Conservation (phyloP, 2,888 invertebrate genomes). For the Tiliacea aurago region DNA sequence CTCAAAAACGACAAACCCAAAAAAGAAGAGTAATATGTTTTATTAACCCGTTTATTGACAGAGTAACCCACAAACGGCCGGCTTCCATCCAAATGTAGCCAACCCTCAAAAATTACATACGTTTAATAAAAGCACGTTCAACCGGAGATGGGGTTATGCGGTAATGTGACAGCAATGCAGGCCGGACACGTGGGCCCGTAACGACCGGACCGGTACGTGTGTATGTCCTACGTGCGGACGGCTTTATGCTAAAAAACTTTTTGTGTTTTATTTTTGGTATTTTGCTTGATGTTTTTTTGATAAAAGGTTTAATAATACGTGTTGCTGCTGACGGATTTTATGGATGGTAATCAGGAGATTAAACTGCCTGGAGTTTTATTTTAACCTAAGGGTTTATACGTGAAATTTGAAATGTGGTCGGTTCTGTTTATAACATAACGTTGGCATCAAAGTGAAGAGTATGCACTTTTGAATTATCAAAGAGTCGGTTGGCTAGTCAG, state of each 20-base stretch:
- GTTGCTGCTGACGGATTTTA: slow-evolving; percentile 11
- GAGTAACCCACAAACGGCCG: slow-evolving; percentile 20
- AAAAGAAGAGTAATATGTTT: slow-evolving; percentile 25
- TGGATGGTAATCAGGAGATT: slow-evolving; percentile 3
- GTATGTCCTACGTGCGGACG: slow-evolving; percentile 56
- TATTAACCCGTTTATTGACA: slow-evolving; percentile 43
- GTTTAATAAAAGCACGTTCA: slow-evolving; percentile 63
- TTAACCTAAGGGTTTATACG: neutral
- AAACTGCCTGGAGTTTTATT: slow-evolving; percentile 18
- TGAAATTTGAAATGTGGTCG: neutral
- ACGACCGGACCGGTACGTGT: slow-evolving; percentile 65
- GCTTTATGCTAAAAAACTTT: slow-evolving; percentile 56
- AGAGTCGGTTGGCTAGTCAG: too few species aligned
- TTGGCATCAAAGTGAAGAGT: neutral
- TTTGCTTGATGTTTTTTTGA: slow-evolving; percentile 46
- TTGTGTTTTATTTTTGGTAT: slow-evolving; percentile 51
- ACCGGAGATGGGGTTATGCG: slow-evolving; percentile 51
- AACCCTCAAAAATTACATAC: slow-evolving; percentile 47
- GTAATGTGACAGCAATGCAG: slow-evolving; percentile 62
- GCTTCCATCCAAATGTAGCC: slow-evolving; percentile 27
- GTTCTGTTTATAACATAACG: neutral
- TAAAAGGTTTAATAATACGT: slow-evolving; percentile 28
- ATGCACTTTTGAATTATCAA: neutral
- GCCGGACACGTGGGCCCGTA: slow-evolving; percentile 65
- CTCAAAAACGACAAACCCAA: neutral